Conservation (phyloP, 2,113 vertebrate genomes). For the Neodon shergylaensis region DNA sequence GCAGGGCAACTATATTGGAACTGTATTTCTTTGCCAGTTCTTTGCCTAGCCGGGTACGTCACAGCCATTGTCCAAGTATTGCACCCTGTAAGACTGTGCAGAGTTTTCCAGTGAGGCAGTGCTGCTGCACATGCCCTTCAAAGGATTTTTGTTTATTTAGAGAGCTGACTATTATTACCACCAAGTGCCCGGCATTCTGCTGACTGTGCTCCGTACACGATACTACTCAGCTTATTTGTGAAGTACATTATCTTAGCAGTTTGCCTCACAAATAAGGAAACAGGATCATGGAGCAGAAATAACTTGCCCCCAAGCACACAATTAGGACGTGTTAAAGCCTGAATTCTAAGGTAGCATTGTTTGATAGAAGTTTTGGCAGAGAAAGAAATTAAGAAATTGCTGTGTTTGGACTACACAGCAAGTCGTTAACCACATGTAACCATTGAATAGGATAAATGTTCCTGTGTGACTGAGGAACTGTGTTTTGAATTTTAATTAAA, state of each 20-base stretch:
- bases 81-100: neutral
- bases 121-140: neutral
- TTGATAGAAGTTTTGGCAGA: neutral
- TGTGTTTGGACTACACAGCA: neutral
- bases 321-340: neutral
- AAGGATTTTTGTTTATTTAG: neutral
- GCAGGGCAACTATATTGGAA: neutral
- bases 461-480: neutral
- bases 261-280: neutral
- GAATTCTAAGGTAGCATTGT: neutral
- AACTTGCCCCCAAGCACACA: conserved; percentile 11
- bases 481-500: conserved; percentile 37
- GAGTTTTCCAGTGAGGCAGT: neutral
- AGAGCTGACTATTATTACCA: neutral
- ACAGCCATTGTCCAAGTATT: neutral
- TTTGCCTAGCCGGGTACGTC: neutral
- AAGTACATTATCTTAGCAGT: neutral
- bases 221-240: neutral
- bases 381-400: conserved; percentile 27
- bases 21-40: neutral
- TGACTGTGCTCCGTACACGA: neutral
- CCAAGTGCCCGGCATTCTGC: neutral
- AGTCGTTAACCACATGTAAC: neutral
- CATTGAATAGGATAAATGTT: conserved; percentile 11
- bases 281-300: neutral